Conservation (phyloP, 92 coral and sea anemone species). For the Porites rus region DNA sequence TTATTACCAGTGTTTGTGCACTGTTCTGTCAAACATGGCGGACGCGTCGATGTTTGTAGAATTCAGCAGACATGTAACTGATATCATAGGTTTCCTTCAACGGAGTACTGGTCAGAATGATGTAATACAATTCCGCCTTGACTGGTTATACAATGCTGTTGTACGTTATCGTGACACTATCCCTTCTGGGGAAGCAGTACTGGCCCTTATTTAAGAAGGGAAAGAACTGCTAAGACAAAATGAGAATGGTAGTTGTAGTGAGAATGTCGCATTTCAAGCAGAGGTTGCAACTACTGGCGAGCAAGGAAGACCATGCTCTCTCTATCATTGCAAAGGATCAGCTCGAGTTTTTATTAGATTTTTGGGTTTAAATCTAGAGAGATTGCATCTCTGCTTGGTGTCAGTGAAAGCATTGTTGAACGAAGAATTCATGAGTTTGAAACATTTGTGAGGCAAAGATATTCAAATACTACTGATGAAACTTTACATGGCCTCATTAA, state of each 20-base stretch:
- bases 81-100: constrained; percentile 16
- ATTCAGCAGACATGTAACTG: not conserved
- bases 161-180: constrained; percentile 43
- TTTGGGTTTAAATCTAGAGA: constrained; percentile 39
- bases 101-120: constrained; percentile 17
- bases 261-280: constrained; percentile 13
- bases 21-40: not conserved
- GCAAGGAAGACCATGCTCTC: constrained; percentile 32
- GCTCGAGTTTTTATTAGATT: constrained; percentile 38
- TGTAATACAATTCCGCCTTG: constrained; percentile 39
- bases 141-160: constrained; percentile 52
- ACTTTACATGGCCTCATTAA: constrained; percentile 31
- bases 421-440: constrained; percentile 56
- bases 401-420: constrained; percentile 57
- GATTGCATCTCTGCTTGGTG: constrained; percentile 62
- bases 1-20: too few relatives aligned
- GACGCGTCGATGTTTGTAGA: not conserved
- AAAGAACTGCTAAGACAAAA: constrained; percentile 23
- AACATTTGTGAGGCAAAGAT: constrained; percentile 39
- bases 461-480: constrained; percentile 53
- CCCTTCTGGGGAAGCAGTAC: constrained; percentile 39
- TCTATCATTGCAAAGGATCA: constrained; percentile 31
- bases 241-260: constrained; percentile 14
- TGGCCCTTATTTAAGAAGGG: constrained; percentile 23
- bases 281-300: constrained; percentile 31